These are phyloP conservation scores for Falco columbarius DNA, from an alignment of 2,797 vertebrate species.

Conservation along the genomic window DNA sequence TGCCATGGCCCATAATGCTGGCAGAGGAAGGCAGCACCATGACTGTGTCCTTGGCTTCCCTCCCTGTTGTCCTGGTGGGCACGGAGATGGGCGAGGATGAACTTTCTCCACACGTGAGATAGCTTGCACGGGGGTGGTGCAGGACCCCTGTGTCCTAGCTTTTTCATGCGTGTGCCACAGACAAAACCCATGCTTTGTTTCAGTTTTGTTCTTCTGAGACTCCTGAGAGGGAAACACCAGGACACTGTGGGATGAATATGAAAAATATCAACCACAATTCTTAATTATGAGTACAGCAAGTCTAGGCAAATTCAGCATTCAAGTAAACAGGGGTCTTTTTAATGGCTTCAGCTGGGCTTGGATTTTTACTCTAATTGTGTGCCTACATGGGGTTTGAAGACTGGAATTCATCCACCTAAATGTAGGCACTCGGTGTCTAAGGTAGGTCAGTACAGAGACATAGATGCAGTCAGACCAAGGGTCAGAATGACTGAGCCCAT, in stretches of 20 bases:
- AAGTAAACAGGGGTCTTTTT: background rate
- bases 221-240: background rate
- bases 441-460: background rate
- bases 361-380: background rate
- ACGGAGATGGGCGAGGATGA: rapidly evolving
- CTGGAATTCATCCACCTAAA: background rate
- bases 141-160: background rate
- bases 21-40: background rate
- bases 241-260: background rate
- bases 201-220: background rate
- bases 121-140: background rate
- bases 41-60: background rate
- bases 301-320: background rate
- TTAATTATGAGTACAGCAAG: background rate
- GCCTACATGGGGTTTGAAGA: background rate
- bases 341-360: background rate
- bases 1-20: background rate
- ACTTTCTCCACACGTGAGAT: rapidly evolving
- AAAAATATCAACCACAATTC: background rate
- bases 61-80: rapidly evolving
- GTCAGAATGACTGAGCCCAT: background rate
- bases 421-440: background rate
- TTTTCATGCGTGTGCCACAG: background rate
- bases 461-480: background rate
- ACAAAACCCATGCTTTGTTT: background rate